Evolutionary conservation across 2,113 vertebrate species (phyloP).

Genomic region (Chascanopsetta lugubris): DNA sequence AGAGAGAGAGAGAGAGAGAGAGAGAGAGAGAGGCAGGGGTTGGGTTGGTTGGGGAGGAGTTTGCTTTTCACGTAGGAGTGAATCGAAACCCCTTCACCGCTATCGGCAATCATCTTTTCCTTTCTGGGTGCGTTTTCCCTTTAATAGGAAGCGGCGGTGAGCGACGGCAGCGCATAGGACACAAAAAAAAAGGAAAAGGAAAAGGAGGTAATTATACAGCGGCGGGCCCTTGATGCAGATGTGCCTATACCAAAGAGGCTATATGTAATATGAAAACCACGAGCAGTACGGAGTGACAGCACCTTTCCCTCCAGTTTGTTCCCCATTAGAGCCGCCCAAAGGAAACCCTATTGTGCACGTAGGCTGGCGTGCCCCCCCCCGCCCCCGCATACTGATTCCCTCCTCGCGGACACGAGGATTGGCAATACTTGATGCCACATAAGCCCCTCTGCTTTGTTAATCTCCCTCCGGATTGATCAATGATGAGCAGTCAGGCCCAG

Average conservation of each 20-base stretch:
- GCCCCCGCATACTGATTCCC: slow-evolving; percentile 17
- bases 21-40: slow-evolving; percentile 12
- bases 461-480: slow-evolving; percentile 5
- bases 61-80: slow-evolving; percentile 36
- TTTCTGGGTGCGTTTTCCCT: slow-evolving; percentile 8
- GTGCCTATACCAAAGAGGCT: slow-evolving; percentile 92
- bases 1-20: slow-evolving; percentile 12
- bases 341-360: slow-evolving; percentile 27
- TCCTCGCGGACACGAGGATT: slow-evolving; percentile 6
- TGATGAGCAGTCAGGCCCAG: not conserved
- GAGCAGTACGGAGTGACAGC: slow-evolving; percentile 52
- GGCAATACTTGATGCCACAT: slow-evolving; percentile 10
- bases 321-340: slow-evolving; percentile 39
- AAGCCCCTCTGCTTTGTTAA: slow-evolving; percentile 3
- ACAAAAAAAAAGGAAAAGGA: slow-evolving; percentile 59
- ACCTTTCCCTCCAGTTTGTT: slow-evolving; percentile 49
- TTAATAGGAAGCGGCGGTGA: slow-evolving; percentile 49
- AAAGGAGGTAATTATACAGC: slow-evolving; percentile 61
- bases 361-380: too few relatives aligned
- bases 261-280: slow-evolving; percentile 64
- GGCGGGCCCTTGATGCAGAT: slow-evolving; percentile 77
- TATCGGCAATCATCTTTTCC: slow-evolving; percentile 42
- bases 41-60: not conserved
- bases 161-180: slow-evolving; percentile 63
- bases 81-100: slow-evolving; percentile 43